These are phyloP conservation scores for Chydorus sphaericus DNA, from an alignment of 2,888 invertebrate genomes.

Conservation along the genomic window DNA sequence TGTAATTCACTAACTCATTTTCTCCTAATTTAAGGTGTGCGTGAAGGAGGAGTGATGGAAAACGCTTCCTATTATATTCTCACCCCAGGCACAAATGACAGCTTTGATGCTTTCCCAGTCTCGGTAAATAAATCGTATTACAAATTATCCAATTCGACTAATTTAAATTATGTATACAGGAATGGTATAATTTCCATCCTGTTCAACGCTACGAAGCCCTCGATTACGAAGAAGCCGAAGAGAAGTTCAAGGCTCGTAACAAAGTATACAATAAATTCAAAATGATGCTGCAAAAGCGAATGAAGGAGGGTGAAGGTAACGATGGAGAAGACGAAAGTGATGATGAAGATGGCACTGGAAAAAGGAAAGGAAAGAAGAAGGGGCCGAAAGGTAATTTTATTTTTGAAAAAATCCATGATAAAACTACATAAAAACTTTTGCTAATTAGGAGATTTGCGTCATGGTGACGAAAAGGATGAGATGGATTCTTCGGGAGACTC, in stretches of 20 bases:
- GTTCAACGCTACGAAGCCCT: constrained; percentile 82
- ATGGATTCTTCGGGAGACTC: constrained; percentile 64
- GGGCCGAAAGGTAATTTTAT: constrained; percentile 26
- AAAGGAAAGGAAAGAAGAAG: constrained; percentile 45
- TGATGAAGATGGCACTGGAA: constrained; percentile 21
- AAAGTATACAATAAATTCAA: constrained; percentile 92
- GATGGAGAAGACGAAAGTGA: constrained; percentile 42
- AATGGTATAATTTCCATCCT: constrained; percentile 91
- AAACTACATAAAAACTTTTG: not conserved
- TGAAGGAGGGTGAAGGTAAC: constrained; percentile 52
- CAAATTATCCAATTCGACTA: too few relatives aligned
- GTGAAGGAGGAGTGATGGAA: constrained; percentile 90
- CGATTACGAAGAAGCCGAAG: constrained; percentile 95
- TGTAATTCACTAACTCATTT: too few relatives aligned
- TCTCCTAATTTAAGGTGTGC: too few relatives aligned
- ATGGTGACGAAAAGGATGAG: constrained; percentile 65
- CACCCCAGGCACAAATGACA: constrained; percentile 85
- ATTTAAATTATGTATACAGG: too few relatives aligned
- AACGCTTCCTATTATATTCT: constrained; percentile 99
- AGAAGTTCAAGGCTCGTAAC: constrained; percentile 87
- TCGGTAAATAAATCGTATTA: too few relatives aligned
- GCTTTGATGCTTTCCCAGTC: constrained; percentile 91
- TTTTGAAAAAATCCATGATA: too few relatives aligned
- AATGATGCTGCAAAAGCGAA: constrained; percentile 77
- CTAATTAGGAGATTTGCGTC: not conserved